Base-by-base conservation (phyloP, 2,888 invertebrate species). In the Fabriciana adippe region DNA sequence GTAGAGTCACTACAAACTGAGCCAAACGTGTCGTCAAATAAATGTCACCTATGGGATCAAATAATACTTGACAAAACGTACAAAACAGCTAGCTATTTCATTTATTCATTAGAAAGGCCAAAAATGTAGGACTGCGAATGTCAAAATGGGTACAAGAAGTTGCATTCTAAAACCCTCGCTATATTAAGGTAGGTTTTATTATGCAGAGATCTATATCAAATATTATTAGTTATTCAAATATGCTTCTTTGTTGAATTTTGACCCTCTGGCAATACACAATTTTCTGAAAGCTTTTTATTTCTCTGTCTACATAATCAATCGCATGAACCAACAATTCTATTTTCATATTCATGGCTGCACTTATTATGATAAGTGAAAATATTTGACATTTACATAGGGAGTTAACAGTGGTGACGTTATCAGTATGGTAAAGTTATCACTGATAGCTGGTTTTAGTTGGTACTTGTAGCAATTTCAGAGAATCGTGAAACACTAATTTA, bases 171-270 rank as follows among this genome's bases (percentile, higher is more conserved):
- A 55, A 64, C 61, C 57, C 50, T 51, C 16, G 53, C 41, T 55
- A 67, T 70, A 73, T 72, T 70, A 67, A 18, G 57, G 60, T 67
- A 54, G 50, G 66, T 68, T 63, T 65, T 59, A 70, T 67, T 72
- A 73, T 70, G 45, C 68, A 48, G 62, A 69, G 73, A 73, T 73
- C 66, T 72, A 60, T 73, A 73, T 72, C 72, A 64, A 65, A 70
- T 66, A 59, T 67, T 69, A 62, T 69, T 70, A 59, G 69, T 72
- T 65, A 72, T 70, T 72, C 69, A 66, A 63, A 68, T 57, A 41
- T 63, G 61, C 70, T 72, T 69, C 71, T 71, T 73, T 71, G 14
- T 67, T 60, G 66, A 66, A 65, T 57, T 45, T 59, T 55, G 53
- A 60, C 26, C 55, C 21, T 53, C 50, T 61, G 61, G 14, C 45